Evolutionary conservation across 2,113 vertebrate species (phyloP), one percentile per base, ranked within the genome.

Genomic region (Dryoscopus gambensis): DNA sequence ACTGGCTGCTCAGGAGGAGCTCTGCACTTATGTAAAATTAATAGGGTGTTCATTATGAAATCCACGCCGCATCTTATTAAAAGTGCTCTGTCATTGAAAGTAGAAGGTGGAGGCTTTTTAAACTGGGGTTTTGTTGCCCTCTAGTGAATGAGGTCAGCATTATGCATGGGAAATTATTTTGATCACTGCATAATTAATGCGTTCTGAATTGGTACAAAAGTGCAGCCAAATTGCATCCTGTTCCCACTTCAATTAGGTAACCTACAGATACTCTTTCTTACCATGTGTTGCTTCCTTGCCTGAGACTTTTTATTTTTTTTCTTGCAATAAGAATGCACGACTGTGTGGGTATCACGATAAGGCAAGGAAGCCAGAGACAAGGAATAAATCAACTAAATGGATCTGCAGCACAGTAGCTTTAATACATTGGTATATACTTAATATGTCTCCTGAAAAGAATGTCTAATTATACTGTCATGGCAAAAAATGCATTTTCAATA

Each of bases 141-240:
- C 98, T 98, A 98, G 98, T 98, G 98, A 98, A 97, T 96, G 96
- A 98, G 98, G 98, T 98, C 98, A 98, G 98, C 97, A 97, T 97
- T 95, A 96, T 98, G 97, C 97, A 95, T 90, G 96, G 84, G 69
- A 95, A 97, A 97, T 97, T 96, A 97, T 97, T 97, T 92, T 97
- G 93, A 95, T 97, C 75, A 3, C 91, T 96, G 97, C 97, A 98
- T 98, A 98, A 98, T 98, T 97, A 98, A 98, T 96, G 84, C 28
- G n/a, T 47, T 78, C 74, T 50, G 91, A 93, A 93, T 84, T 35
- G 53, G 67, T 88, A 93, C 93, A 87, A 90, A 95, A 76, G 55
- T 81, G 69, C 79, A 93, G 53, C 37, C 52, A 47, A 84, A 95
- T 57, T 96, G 92, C 90, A 73, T 94, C 91, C 93, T 82, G 78